A percentile compares a stretch with the other conserved stretches of the same genome.
Conservation (phyloP, 2,113 vertebrate species). For the Hyaena hyaena region DNA sequence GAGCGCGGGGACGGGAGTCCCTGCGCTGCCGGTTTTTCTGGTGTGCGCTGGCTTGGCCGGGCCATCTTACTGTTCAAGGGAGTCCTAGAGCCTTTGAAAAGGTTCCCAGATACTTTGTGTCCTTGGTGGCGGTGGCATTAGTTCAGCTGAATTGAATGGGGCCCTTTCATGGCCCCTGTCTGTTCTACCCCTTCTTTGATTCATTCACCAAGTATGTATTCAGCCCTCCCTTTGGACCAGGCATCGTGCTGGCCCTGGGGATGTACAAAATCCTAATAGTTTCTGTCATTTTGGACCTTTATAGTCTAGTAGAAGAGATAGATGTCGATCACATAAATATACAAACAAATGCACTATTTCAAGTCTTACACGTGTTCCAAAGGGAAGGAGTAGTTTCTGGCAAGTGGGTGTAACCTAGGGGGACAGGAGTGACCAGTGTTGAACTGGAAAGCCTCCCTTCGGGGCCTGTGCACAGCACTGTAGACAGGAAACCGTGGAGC, state of each 20-base stretch:
- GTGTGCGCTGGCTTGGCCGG: neutral
- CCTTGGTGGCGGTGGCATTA: neutral
- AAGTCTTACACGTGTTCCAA: neutral
- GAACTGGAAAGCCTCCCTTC: neutral
- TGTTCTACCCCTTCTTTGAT: neutral
- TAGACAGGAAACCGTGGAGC: neutral
- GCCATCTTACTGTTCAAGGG: neutral
- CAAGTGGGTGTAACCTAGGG: neutral
- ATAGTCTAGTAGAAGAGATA: neutral
- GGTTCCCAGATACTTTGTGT: conserved; percentile 32
- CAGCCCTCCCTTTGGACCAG: neutral
- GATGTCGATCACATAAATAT: neutral
- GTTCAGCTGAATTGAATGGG: conserved; percentile 15
- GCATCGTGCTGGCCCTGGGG: neutral
- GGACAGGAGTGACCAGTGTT: neutral
- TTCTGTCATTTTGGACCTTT: neutral
- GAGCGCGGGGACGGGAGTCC: neutral
- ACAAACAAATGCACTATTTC: neutral
- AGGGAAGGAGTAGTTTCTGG: neutral
- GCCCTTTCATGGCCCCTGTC: conserved; percentile 4
- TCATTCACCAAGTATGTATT: neutral
- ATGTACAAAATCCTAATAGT: neutral
- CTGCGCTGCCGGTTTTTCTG: neutral
- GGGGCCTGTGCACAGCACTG: neutral
- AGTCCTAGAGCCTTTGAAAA: neutral